phyloP scores from a whole-genome alignment of 2,797 vertebrate genomes.

The Aphelocoma californica region DNA sequence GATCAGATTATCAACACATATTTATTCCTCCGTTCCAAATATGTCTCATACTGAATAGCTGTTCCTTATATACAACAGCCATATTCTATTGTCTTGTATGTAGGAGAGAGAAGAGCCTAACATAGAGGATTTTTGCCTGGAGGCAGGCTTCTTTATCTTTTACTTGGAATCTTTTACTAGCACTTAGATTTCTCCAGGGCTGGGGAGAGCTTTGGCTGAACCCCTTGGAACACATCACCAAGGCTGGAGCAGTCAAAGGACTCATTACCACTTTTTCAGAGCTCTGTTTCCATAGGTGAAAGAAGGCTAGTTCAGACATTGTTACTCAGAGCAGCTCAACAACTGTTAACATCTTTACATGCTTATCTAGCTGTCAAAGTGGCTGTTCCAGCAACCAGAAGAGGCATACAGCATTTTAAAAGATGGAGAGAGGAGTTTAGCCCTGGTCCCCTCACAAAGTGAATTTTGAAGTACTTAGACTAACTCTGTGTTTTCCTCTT shows the following conservation, averaged over 20 bases:
- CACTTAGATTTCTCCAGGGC: neutral
- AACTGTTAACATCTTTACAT: neutral
- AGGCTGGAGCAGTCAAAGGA: neutral
- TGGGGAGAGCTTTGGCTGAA: neutral
- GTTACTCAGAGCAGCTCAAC: neutral
- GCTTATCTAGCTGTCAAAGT: neutral
- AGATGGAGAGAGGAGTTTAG: neutral
- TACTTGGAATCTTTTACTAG: neutral
- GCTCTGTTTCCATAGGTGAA: neutral
- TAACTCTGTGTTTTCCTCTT: neutral
- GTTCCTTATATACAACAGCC: neutral
- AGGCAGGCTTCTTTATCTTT: neutral
- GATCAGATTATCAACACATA: conserved; percentile 15
- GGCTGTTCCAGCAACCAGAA: neutral
- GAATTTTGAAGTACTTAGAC: neutral
- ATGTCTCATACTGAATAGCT: neutral
- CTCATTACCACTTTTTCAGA: neutral
- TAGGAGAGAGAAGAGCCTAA: neutral
- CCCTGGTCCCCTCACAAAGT: neutral
- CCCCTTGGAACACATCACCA: neutral
- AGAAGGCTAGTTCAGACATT: neutral
- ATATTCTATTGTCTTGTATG: neutral
- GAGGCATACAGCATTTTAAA: neutral
- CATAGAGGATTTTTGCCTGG: neutral
- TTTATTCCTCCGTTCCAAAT: conserved; percentile 30